These are phyloP conservation scores for Drosophila parabipectinata DNA, from an alignment of 1,140 invertebrate species.

Conservation along the genomic window DNA sequence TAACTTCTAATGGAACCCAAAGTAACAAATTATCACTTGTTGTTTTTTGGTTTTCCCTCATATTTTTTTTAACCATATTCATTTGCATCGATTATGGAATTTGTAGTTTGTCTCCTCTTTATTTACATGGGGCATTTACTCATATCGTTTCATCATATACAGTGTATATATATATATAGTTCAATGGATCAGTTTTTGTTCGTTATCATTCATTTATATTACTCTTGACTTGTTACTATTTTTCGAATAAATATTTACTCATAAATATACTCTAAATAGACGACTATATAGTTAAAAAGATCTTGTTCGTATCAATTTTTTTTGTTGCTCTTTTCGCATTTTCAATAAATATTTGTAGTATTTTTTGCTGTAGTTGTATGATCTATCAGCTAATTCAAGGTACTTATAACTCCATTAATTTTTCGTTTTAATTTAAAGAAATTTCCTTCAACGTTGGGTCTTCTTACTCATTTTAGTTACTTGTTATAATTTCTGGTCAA, in stretches of 20 bases:
- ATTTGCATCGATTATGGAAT: constrained; percentile 74
- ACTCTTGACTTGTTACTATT: constrained; percentile 46
- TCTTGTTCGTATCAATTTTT: constrained; percentile 19
- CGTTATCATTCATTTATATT: constrained; percentile 42
- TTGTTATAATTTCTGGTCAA: constrained; percentile 45
- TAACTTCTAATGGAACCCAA: constrained; percentile 31
- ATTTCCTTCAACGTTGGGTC: constrained; percentile 58
- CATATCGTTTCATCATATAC: constrained; percentile 28
- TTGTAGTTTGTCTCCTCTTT: constrained; percentile 72
- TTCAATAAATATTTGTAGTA: constrained; percentile 56
- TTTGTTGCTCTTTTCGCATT: constrained; percentile 22
- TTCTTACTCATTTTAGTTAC: constrained; percentile 39
- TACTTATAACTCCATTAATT: constrained; percentile 83
- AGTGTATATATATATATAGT: constrained; percentile 71
- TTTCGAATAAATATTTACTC: constrained; percentile 56
- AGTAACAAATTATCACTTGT: constrained; percentile 70
- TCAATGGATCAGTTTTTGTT: constrained; percentile 70
- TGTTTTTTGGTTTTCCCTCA: constrained; percentile 26
- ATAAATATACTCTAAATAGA: constrained; percentile 31
- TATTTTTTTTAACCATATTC: constrained; percentile 40
- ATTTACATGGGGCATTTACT: constrained; percentile 74
- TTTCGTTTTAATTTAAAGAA: constrained; percentile 43
- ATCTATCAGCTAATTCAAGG: constrained; percentile 82
- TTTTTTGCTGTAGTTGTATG: constrained; percentile 50
- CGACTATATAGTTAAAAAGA: constrained; percentile 45